phyloP scores from a whole-genome alignment of 2,797 vertebrate genomes.

The Acanthis flammea region DNA sequence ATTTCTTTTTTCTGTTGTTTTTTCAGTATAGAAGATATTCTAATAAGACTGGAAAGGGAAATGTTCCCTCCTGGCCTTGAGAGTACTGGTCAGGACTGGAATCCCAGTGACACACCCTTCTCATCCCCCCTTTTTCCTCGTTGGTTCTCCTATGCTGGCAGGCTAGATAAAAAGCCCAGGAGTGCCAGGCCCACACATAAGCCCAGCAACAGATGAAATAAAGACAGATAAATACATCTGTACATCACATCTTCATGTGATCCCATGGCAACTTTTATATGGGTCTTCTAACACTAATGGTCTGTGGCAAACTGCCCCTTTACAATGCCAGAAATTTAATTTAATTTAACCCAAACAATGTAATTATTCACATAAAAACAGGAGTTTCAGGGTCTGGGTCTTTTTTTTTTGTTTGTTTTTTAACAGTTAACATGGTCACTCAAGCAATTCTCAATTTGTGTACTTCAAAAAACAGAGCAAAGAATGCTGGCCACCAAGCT shows the following conservation, averaged over 20 bases:
- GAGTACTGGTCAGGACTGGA: not conserved
- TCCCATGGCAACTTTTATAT: not conserved
- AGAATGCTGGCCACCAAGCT: not conserved
- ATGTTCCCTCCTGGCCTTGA: not conserved
- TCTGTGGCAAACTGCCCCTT: not conserved
- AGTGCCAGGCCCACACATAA: not conserved
- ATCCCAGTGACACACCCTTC: fast-evolving
- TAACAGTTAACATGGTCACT: not conserved
- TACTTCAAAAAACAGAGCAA: not conserved
- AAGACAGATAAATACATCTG: not conserved
- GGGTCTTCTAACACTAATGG: not conserved
- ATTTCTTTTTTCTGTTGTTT: not conserved
- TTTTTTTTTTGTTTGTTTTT: not conserved
- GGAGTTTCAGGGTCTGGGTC: not conserved
- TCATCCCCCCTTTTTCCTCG: not conserved
- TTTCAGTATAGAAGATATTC: not conserved
- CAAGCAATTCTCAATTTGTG: not conserved
- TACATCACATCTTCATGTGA: not conserved
- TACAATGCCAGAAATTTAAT: not conserved
- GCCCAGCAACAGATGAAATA: not conserved
- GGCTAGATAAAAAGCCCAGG: not conserved
- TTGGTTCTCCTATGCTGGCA: not conserved
- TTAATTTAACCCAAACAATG: not conserved
- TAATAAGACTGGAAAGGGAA: not conserved
- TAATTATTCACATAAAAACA: not conserved